Evolutionary conservation across 2,113 vertebrate genomes (phyloP), one percentile per base, ranked within the genome.

Genomic region (Nesospiza acunhae): DNA sequence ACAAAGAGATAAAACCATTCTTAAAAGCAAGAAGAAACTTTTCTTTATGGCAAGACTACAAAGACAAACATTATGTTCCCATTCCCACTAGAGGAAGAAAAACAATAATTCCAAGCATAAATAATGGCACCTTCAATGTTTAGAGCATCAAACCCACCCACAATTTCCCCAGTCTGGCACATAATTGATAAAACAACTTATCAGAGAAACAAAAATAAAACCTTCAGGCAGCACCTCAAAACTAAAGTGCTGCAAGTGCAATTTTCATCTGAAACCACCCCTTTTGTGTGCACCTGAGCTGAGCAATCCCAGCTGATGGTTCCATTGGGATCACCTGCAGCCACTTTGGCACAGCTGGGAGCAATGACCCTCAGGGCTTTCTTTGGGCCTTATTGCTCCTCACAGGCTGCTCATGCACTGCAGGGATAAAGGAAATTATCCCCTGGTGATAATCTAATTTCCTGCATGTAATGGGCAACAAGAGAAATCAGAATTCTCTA

Each of bases 201-300:
- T 47, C 3, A 21, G 2, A 50, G 9, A 68, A 55, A 14, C 11
- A 56, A 24, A 44, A 39, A 18, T 0, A 10, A 35, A 67, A 19
- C 1, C 17, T 18, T 14, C 9, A 24, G 6, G 6, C 8, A 50
- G 1, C 2, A 33, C 18, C 20, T 28, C 44, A n/a, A 23, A 55
- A 42, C 13, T 12, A 1, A 46, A 47, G 2, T 0, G 0, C 5
- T 1, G 1, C 2, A 33, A 46, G 2, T 0, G 0, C 0, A 11
- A 0, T 2, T 15, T 7, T 2, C 6, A 5, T 4, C 9, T 0
- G 1, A 10, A 20, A 1, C 26, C 13, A 7, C 24, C 27, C 62
- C 33, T 49, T 63, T 41, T 37, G 15, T 20, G 10, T 35, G 19
- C 21, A 12, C 16, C 55, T 68, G 8, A 8, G 7, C 73, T 59